Evolutionary conservation across 2,797 vertebrate species (phyloP).

Genomic region (Dendrocincla fuliginosa): DNA sequence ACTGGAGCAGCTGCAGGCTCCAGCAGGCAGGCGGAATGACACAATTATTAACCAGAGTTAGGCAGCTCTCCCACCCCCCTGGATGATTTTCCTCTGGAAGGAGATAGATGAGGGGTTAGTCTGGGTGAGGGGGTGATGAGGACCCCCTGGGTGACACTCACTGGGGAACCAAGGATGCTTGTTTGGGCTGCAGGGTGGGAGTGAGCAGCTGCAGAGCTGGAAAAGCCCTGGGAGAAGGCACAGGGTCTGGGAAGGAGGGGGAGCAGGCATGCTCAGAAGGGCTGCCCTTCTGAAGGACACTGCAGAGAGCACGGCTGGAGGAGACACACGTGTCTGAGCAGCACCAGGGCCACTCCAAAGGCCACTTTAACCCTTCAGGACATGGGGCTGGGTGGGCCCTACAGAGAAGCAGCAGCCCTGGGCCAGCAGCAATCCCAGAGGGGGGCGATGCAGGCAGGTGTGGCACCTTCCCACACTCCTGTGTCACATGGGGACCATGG

Average conservation of each 20-base stretch:
- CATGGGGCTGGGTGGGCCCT: background rate
- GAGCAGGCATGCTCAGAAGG: constrained; percentile 60
- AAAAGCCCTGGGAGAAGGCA: background rate
- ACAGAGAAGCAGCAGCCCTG: background rate
- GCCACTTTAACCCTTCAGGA: background rate
- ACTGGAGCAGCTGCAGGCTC: background rate
- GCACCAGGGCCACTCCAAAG: background rate
- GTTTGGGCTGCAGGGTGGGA: background rate
- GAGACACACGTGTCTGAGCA: background rate
- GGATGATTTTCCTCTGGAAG: background rate
- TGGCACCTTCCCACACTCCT: rapidly evolving
- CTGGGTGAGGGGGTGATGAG: rapidly evolving
- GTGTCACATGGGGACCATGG: rapidly evolving
- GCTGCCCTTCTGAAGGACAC: constrained; percentile 73
- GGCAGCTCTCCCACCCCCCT: background rate
- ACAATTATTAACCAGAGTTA: background rate
- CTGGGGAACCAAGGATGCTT: background rate
- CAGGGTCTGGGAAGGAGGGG: background rate
- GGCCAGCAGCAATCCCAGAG: rapidly evolving
- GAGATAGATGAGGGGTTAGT: background rate
- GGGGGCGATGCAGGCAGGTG: background rate
- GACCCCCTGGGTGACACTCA: rapidly evolving
- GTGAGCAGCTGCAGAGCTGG: rapidly evolving
- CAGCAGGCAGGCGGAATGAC: background rate
- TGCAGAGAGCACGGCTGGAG: constrained; percentile 56